Evolutionary conservation across 2,113 vertebrate genomes (phyloP).

Genomic region (Semnornis frantzii): DNA sequence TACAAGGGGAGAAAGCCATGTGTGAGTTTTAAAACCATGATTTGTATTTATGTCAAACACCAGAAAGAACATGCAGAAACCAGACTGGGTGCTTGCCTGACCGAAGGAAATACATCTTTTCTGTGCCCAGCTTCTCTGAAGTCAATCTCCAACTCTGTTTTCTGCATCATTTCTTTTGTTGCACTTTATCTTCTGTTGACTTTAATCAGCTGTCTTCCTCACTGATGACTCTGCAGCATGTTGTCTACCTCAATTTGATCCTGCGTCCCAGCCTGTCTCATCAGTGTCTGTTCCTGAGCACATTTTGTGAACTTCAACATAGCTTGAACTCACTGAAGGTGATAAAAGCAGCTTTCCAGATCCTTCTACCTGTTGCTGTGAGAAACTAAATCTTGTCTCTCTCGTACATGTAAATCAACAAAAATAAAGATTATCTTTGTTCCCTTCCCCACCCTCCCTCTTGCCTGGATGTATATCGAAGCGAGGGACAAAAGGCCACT

Average conservation of each 20-base stretch:
- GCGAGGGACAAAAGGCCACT: no score
- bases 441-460: no score
- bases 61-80: background rate
- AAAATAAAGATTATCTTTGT: no score
- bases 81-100: background rate
- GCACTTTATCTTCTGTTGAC: background rate
- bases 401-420: no score
- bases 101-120: fast-evolving
- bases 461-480: no score
- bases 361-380: background rate
- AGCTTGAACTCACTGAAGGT: background rate
- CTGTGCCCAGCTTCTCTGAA: background rate
- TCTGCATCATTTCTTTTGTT: background rate
- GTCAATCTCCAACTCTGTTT: background rate
- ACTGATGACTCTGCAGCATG: background rate
- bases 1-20: background rate
- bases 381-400: no score
- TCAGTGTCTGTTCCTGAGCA: background rate
- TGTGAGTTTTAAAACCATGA: background rate
- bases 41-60: background rate
- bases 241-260: background rate
- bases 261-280: background rate
- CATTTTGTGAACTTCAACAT: background rate
- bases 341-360: background rate
- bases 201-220: background rate